Base-by-base conservation (phyloP, 2,797 vertebrate genomes). In the Coilia nasus region DNA sequence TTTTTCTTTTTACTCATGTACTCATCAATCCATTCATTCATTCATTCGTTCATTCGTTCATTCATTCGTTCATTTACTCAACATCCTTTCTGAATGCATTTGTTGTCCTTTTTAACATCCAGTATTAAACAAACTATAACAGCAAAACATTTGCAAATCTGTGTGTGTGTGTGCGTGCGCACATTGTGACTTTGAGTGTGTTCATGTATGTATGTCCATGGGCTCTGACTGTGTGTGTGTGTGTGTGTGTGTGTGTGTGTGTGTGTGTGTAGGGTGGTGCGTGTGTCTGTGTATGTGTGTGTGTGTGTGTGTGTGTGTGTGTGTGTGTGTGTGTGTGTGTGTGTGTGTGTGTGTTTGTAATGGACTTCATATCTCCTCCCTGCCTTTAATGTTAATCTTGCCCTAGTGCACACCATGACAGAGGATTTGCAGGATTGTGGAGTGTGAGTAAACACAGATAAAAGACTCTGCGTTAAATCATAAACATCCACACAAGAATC, bases 101-200 rank as follows among this genome's bases (percentile, higher is more conserved):
- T 41, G 57, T 83, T 81, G 41, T 56, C 47, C 82, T 56, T 31
- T 78, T n/a, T 83, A 83, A 82, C 85, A 87, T 78, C 59, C 83
- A 71, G 78, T 88, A 80, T 83, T 83, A 87, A 78, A 83, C 71
- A 83, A 86, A 83, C n/a, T n/a, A n/a, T n/a, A 85, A 85, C 85
- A 87, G 82, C 64, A 60, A 84, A 86, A 87, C 82, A 87, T 64
- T 67, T 75, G 31, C 31, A 75, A 14, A 19, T 0, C 14, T 35
- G 17, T 19, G 31, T 41, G 31, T 35, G 15, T 75, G 28, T 17
- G 67, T 6, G 25, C 31, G 12, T 2, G 31, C 62, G 47, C 28
- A 81, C 44, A 81, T 19, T 54, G 44, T 81, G 25, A 7, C 7
- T 47, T 41, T 46, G 71, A 31, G 17, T 81, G 78, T 81, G 7